Percentiles rank a stretch among this genome's conserved stretches.
These are phyloP conservation scores for Agapornis canus DNA, from an alignment of 2,797 vertebrate genomes.

Conservation along the genomic window DNA sequence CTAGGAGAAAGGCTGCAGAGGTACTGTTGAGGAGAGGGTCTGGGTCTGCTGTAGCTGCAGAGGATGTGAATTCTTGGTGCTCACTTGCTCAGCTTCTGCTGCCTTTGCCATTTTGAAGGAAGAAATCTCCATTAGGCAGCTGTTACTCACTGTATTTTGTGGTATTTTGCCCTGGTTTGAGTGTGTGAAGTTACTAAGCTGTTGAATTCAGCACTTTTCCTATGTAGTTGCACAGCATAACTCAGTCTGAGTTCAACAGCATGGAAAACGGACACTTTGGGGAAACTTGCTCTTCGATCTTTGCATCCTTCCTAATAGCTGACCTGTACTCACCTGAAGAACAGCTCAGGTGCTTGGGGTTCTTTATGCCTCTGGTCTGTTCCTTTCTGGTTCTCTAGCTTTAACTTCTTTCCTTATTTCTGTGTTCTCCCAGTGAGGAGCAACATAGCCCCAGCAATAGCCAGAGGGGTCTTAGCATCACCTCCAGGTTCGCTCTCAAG, in stretches of 20 bases:
- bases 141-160: slow-evolving; percentile 26
- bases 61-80: not conserved
- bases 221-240: not conserved
- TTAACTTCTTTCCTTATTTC: not conserved
- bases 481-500: not conserved
- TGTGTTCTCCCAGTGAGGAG: not conserved
- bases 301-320: not conserved
- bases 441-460: not conserved
- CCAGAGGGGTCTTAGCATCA: not conserved
- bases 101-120: not conserved
- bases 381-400: not conserved
- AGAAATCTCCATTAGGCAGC: not conserved
- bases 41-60: not conserved
- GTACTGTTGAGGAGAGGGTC: not conserved
- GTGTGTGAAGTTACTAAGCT: not conserved
- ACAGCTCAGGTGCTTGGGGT: not conserved
- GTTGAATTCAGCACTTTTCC: slow-evolving; percentile 44
- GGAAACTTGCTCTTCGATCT: not conserved
- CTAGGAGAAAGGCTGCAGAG: not conserved
- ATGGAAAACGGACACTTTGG: not conserved
- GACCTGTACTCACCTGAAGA: not conserved
- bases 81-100: not conserved
- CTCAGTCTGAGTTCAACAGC: slow-evolving; percentile 8
- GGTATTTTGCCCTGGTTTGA: slow-evolving; percentile 17
- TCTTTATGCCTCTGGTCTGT: not conserved